Conservation (phyloP, 2,113 vertebrate species). For the Pristiophorus japonicus region DNA sequence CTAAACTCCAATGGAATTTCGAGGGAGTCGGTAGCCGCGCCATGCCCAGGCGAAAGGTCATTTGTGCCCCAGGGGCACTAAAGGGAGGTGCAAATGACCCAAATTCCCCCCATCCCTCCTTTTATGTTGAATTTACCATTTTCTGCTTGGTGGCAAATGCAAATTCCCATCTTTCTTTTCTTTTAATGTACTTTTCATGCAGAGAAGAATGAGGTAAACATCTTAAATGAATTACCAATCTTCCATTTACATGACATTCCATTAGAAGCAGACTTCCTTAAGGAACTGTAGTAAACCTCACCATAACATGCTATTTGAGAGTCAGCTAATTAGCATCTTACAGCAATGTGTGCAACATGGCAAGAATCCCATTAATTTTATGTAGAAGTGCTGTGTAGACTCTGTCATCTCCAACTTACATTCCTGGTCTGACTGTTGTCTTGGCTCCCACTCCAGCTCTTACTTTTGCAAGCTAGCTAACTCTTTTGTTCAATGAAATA, state of each 20-base stretch:
- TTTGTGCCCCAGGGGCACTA: no score
- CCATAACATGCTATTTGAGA: not conserved
- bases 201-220: not conserved
- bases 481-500: conserved; percentile 19
- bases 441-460: conserved; percentile 12
- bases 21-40: no score
- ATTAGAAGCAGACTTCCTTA: not conserved
- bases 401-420: conserved; percentile 4
- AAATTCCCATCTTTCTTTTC: not conserved
- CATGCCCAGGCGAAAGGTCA: no score
- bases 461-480: not conserved
- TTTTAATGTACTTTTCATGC: not conserved
- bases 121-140: not conserved
- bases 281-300: not conserved
- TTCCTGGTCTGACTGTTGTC: conserved; percentile 12
- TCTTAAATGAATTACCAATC: conserved; percentile 5
- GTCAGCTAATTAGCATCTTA: not conserved
- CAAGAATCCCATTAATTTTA: conserved; percentile 4
- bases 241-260: not conserved
- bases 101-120: no score
- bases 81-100: no score
- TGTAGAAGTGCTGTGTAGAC: not conserved
- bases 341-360: not conserved
- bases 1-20: no score
- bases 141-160: not conserved